Conservation (phyloP, 1,140 invertebrate genomes). For the Phthorimaea operculella region DNA sequence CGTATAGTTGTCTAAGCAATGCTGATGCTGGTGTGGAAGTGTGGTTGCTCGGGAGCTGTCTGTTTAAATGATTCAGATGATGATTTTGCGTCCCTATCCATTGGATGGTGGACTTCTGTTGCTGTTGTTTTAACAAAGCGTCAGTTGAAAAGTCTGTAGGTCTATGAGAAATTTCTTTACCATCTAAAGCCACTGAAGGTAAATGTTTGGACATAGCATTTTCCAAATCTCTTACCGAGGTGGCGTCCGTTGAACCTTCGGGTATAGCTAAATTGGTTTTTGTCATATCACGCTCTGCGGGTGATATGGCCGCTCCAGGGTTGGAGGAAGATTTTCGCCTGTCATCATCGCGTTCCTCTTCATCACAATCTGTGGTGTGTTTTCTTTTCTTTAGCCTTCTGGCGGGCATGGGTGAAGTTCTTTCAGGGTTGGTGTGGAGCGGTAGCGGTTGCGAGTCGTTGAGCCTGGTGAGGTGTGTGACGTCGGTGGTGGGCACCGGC, state of each 20-base stretch:
- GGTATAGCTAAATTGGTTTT: constrained; percentile 57
- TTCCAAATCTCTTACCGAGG: constrained; percentile 91
- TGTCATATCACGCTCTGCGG: constrained; percentile 48
- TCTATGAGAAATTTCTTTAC: constrained; percentile 73
- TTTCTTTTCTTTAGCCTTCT: constrained; percentile 63
- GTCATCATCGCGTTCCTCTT: constrained; percentile 59
- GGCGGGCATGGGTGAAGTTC: constrained; percentile 60
- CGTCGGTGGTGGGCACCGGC: constrained; percentile 49
- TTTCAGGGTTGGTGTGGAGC: constrained; percentile 50
- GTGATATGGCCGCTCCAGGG: constrained; percentile 46
- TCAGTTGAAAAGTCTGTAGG: constrained; percentile 90
- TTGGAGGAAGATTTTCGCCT: constrained; percentile 71
- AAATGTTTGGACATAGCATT: constrained; percentile 97
- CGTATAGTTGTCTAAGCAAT: constrained; percentile 88
- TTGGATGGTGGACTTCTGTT: constrained; percentile 89
- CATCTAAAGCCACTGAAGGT: constrained; percentile 70
- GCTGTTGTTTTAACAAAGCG: constrained; percentile 82
- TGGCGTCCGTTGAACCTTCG: constrained; percentile 57
- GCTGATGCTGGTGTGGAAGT: constrained; percentile 81
- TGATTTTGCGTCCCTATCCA: constrained; percentile 89
- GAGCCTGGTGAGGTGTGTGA: constrained; percentile 55
- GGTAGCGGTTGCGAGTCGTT: constrained; percentile 59
- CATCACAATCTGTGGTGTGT: constrained; percentile 56
- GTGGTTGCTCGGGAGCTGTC: constrained; percentile 68
- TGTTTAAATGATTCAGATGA: constrained; percentile 73